Base-by-base conservation (phyloP, 2,888 invertebrate species). In the Cremastinae sp. region DNA sequence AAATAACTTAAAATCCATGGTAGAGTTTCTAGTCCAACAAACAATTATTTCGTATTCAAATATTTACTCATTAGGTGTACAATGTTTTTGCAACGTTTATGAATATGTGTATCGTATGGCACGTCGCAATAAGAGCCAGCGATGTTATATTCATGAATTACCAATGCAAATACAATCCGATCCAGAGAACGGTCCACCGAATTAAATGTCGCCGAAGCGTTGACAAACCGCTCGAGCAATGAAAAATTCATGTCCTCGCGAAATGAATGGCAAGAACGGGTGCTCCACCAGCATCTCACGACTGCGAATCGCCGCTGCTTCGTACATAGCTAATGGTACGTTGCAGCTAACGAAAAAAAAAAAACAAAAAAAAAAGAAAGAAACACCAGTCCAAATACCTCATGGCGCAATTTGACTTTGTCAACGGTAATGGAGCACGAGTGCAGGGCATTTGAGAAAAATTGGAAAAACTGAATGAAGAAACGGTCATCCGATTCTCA, bases 261-360 rank as follows among this genome's bases (percentile, higher is more conserved):
- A 59, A 76, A 76, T 73, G 58, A 64, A 69, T 76, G 59, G 56
- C 36, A 41, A 51, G 65, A 65, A 59, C 58, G n/a, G n/a, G n/a
- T n/a, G n/a, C n/a, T n/a, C n/a, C n/a, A n/a, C n/a, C n/a, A n/a
- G n/a, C n/a, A n/a, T n/a, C 12, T 41, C 64, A 41, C 41, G 41
- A 43, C 64, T 70, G 53, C 69, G 58, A 58, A 58, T 20, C 41
- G 3, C 16, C 45, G 58, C 43, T 51, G 20, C 64, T 61, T 47
- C 62, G 18, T 47, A 58, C 45, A 22, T 12, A 22, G 22, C 28
- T 28, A 16, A 51, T 12, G 51, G n/a, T 22, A 51, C 28, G 22
- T 10, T 9, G n/a, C 8, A 34, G n/a, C 18, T 43, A 16, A 45
- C 28, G 53, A 10, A 36, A 20, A 47, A 28, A 10, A 18, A 10